Percentiles rank a stretch among this genome's conserved stretches.
These are phyloP conservation scores for Drosophila quinaria DNA, from an alignment of 2,888 invertebrate genomes.

Conservation along the genomic window DNA sequence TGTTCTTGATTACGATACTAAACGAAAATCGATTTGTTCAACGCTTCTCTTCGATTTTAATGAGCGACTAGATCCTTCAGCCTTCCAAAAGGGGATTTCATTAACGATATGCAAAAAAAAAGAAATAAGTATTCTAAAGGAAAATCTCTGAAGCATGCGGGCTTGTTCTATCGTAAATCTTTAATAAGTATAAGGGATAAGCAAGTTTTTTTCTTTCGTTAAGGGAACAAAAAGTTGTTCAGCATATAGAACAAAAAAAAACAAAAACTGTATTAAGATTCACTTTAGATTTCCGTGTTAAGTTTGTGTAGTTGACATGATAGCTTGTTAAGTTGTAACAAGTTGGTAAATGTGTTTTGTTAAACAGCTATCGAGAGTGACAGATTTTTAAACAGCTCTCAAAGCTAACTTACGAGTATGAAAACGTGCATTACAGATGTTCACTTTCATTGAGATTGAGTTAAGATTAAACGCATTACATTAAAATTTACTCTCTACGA, in stretches of 20 bases:
- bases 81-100: slow-evolving; percentile 48
- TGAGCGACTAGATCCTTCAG: slow-evolving; percentile 61
- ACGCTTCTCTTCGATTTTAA: slow-evolving; percentile 64
- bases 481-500: neutral
- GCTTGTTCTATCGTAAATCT: slow-evolving; percentile 28
- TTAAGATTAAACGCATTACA: too few species aligned
- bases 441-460: neutral
- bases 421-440: neutral
- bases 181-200: slow-evolving; percentile 16
- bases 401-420: neutral
- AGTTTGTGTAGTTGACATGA: neutral
- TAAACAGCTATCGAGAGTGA: neutral
- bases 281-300: slow-evolving; percentile 21
- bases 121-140: neutral
- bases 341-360: slow-evolving; percentile 1
- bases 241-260: neutral
- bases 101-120: slow-evolving; percentile 64
- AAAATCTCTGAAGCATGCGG: slow-evolving; percentile 8
- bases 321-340: slow-evolving; percentile 4
- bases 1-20: slow-evolving; percentile 79
- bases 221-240: neutral
- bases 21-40: slow-evolving; percentile 78
- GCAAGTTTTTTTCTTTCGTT: neutral
- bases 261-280: slow-evolving; percentile 17
- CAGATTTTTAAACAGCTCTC: neutral